phyloP scores from a whole-genome alignment of 2,888 invertebrate genomes.

The Celastrina argiolus region DNA sequence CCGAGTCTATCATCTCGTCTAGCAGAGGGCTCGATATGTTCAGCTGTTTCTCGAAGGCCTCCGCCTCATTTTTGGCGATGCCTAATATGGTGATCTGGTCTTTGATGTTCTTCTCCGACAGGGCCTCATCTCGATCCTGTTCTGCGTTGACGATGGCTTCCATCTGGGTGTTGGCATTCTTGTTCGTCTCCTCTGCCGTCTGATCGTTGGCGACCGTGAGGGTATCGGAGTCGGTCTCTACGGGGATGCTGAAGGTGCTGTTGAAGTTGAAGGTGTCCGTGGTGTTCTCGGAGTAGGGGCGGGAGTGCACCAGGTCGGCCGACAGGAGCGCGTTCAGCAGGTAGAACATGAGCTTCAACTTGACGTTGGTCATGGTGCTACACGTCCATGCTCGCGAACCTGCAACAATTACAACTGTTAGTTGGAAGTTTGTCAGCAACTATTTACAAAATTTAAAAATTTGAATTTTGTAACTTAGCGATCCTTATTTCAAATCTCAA shows the following conservation, averaged over 20 bases:
- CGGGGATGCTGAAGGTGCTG: slow-evolving; percentile 58
- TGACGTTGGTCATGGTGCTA: slow-evolving; percentile 63
- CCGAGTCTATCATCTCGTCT: slow-evolving; percentile 69
- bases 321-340: slow-evolving; percentile 59
- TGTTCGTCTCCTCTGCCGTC: slow-evolving; percentile 51
- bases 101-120: slow-evolving; percentile 46
- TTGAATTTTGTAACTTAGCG: no score
- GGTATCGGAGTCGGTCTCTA: slow-evolving; percentile 65
- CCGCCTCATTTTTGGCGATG: slow-evolving; percentile 47
- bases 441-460: no score
- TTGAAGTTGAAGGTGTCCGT: slow-evolving; percentile 53
- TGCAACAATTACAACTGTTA: slow-evolving; percentile 47
- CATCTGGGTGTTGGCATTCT: slow-evolving; percentile 57
- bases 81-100: slow-evolving; percentile 41
- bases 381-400: slow-evolving; percentile 31
- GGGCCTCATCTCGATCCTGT: slow-evolving; percentile 58
- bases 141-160: slow-evolving; percentile 62
- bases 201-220: slow-evolving; percentile 57
- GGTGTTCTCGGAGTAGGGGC: slow-evolving; percentile 55
- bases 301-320: slow-evolving; percentile 58
- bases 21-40: slow-evolving; percentile 69
- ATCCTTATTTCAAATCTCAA: no score
- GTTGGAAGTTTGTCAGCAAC: slow-evolving; percentile 26
- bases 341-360: slow-evolving; percentile 70
- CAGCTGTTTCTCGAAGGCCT: slow-evolving; percentile 52